These are phyloP conservation scores for Apotomis capreana DNA, from an alignment of 2,888 invertebrate species.

Conservation along the genomic window DNA sequence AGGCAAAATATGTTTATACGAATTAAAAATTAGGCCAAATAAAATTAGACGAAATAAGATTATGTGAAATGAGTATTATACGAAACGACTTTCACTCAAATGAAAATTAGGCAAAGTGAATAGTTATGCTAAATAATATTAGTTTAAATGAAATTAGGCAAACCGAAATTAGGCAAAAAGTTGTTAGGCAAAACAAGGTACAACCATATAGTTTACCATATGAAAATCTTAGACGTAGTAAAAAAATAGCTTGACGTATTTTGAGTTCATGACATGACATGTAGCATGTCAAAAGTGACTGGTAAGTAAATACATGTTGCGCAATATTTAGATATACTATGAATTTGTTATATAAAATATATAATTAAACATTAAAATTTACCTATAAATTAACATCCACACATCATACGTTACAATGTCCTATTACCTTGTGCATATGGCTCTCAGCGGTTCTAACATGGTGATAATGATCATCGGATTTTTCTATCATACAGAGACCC, in stretches of 20 bases:
- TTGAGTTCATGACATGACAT: neutral
- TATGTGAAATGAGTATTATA: too few relatives aligned
- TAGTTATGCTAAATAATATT: too few relatives aligned
- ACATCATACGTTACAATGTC: constrained; percentile 48
- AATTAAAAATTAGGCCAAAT: too few relatives aligned
- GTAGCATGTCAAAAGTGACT: neutral
- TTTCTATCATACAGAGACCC: constrained; percentile 57
- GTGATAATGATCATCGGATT: constrained; percentile 54
- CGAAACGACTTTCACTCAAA: too few relatives aligned
- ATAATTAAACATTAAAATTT: too few relatives aligned
- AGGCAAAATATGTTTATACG: too few relatives aligned
- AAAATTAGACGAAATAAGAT: too few relatives aligned
- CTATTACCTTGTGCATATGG: constrained; percentile 57
- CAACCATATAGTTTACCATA: neutral
- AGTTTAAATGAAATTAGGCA: too few relatives aligned
- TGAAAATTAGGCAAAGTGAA: too few relatives aligned
- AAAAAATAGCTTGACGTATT: neutral
- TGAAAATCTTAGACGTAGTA: neutral
- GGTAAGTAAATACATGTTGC: neutral
- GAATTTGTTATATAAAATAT: too few relatives aligned
- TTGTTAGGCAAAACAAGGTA: too few relatives aligned
- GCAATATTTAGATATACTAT: neutral
- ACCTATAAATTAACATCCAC: neutral
- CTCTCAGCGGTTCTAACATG: constrained; percentile 56
- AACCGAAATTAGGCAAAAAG: too few relatives aligned